These are phyloP conservation scores for Ophraella communa DNA, from an alignment of 2,888 invertebrate species.

Conservation along the genomic window DNA sequence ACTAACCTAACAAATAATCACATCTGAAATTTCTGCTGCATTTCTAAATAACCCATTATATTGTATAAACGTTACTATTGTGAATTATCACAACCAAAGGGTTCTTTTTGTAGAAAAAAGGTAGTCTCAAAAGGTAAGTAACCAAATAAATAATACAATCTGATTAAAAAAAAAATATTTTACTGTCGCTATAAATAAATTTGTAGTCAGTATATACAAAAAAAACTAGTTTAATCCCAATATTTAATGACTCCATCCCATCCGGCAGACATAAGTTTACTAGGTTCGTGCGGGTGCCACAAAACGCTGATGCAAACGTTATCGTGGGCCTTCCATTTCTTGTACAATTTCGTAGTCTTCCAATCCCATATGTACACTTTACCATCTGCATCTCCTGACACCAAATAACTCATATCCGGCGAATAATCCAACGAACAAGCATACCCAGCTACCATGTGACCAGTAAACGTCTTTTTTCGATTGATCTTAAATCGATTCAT, in stretches of 20 bases:
- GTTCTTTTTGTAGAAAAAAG: too few species aligned
- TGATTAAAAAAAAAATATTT: not conserved
- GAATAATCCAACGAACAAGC: conserved; percentile 97
- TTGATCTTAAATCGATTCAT: conserved; percentile 97
- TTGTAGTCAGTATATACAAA: not conserved
- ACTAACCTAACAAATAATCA: too few species aligned
- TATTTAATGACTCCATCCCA: conserved; percentile 99
- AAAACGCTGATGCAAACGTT: conserved; percentile 92
- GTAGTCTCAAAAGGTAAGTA: too few species aligned
- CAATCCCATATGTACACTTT: conserved; percentile 99
- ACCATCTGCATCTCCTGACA: conserved; percentile 98
- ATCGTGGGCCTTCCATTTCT: conserved; percentile 99
- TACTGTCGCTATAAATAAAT: not conserved
- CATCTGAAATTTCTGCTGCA: too few species aligned
- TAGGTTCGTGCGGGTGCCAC: conserved; percentile 99
- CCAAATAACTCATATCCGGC: conserved; percentile 97
- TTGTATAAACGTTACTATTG: too few species aligned
- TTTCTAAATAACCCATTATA: too few species aligned
- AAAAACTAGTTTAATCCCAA: conserved; percentile 81
- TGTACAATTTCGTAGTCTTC: conserved; percentile 98
- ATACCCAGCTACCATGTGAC: conserved; percentile 99
- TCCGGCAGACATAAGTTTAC: conserved; percentile 95
- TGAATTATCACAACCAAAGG: too few species aligned
- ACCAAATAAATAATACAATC: too few species aligned
- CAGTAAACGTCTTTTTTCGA: conserved; percentile 95